Evolutionary conservation across 2,888 invertebrate species (phyloP).

Genomic region (Helobdella robusta): DNA sequence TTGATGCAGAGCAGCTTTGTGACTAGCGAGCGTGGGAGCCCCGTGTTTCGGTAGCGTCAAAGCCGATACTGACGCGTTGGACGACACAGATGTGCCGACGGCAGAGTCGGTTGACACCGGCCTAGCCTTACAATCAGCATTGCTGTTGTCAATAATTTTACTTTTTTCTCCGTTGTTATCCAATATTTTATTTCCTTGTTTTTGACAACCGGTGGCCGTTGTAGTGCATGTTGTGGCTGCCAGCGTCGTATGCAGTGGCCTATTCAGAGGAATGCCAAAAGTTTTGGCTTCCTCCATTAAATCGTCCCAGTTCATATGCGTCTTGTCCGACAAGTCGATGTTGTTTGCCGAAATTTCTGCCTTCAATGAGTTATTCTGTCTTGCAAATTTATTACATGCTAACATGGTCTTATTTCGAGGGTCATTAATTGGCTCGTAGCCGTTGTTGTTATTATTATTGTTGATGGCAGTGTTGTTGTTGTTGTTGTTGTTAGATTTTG

Average conservation of each 20-base stretch:
- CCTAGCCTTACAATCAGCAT: not conserved
- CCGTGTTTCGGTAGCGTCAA: conserved; percentile 8
- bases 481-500: not conserved
- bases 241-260: conserved; percentile 6
- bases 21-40: conserved; percentile 14
- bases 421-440: too few relatives aligned
- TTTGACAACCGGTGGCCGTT: not conserved
- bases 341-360: too few relatives aligned
- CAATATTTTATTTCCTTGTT: too few relatives aligned
- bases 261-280: conserved; percentile 32
- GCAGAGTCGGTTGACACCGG: conserved; percentile 6
- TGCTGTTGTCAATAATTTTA: not conserved
- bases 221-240: not conserved
- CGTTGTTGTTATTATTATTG: not conserved
- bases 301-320: conserved; percentile 35
- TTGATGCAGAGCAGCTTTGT: conserved; percentile 20
- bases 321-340: conserved; percentile 30
- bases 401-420: too few relatives aligned
- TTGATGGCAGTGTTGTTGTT: not conserved
- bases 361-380: too few relatives aligned
- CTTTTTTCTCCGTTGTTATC: too few relatives aligned
- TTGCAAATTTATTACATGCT: too few relatives aligned
- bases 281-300: conserved; percentile 33
- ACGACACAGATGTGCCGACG: not conserved
- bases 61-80: not conserved